Evolutionary conservation across 2,113 vertebrate species (phyloP).

Genomic region (Todiramphus saurophagus): DNA sequence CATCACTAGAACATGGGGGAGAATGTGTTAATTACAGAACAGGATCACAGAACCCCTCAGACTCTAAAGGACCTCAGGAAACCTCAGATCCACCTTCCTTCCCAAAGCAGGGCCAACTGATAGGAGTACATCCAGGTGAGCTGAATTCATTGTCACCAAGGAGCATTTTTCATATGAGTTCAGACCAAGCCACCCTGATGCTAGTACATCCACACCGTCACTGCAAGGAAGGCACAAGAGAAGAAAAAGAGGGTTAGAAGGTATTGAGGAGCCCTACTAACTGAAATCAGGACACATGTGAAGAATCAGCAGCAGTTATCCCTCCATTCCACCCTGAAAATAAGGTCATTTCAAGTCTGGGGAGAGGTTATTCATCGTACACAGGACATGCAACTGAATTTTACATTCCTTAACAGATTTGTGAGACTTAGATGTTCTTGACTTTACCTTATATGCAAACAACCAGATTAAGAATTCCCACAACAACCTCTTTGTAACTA

Average conservation of each 20-base stretch:
- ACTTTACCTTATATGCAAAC: background rate
- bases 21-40: background rate
- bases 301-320: background rate
- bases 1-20: background rate
- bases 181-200: background rate
- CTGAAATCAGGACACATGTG: background rate
- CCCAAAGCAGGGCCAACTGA: background rate
- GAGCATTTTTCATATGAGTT: background rate
- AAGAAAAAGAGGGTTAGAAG: accelerated
- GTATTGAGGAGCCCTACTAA: background rate
- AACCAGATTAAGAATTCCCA: background rate
- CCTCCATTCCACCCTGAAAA: background rate
- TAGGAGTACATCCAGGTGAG: background rate
- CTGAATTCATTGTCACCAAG: background rate
- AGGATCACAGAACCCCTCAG: background rate
- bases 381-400: background rate
- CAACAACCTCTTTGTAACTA: background rate
- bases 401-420: background rate
- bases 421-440: background rate
- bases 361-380: background rate
- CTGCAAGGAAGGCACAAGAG: background rate
- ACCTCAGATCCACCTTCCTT: background rate
- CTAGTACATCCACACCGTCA: background rate
- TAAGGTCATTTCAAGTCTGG: background rate
- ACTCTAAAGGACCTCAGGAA: background rate